Base-by-base conservation (phyloP, 1,140 invertebrate genomes). In the Marisa cornuarietis region DNA sequence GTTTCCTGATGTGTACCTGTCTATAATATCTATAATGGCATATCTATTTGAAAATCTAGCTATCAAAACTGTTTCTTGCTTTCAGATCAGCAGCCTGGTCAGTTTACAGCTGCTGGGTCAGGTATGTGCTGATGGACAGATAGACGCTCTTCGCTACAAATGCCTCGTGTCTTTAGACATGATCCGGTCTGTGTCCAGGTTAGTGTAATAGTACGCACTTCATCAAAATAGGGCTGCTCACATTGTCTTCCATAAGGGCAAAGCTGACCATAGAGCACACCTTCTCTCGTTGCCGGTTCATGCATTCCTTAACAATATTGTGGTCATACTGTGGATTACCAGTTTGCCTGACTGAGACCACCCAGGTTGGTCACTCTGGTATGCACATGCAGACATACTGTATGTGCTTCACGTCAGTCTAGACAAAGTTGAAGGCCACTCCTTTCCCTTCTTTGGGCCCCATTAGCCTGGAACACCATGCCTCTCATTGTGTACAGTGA, bases 111-210 rank as follows among this genome's bases (percentile, higher is more conserved):
- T 92, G 31, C 77, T 92, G 79, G 85, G 88, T 24, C 89, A 89
- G 76, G 83, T 90, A 61, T 87, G 88, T 10, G 85, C 85, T 18
- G 87, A 90, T 77, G 91, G 91, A 75, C 87, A 88, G 76, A 87
- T 92, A 73, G 90, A 91, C 65, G 80, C 83, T n/a, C 91, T 91
- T 7, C 92, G 91, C 80, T 92, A 91, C 83, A 92, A 92, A 81
- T 92, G 92, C 87, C 84, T 90, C 18, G 89, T 92, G 31, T 86
- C 87, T 10, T 83, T 92, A 20, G 91, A 92, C 20, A 90, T 91
- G 76, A 90, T 92, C 49, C 87, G 88, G 62, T 83, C 85, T 77
- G 84, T 92, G 14, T 82, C 91, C 16, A 91, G 89, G 91, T 92
- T 76, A 83, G 82, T 76, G 26, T 69, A 42, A 42, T 71, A 68